Percentiles rank a stretch among this genome's conserved stretches.
phyloP scores from a whole-genome alignment of 1,140 invertebrate genomes.

The Pseudomyrmex cubaensis region DNA sequence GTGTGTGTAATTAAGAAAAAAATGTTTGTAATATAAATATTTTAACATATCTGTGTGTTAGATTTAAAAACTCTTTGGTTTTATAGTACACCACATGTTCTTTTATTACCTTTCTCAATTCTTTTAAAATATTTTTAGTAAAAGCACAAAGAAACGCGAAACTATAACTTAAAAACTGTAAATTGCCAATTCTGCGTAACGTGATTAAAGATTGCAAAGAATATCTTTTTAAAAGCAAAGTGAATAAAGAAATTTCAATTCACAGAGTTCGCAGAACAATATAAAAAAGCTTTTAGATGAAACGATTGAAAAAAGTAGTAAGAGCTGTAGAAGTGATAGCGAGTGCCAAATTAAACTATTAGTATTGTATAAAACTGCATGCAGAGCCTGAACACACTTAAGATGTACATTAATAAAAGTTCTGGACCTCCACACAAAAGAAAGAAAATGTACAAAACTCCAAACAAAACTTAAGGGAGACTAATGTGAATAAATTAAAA shows the following conservation, averaged over 20 bases:
- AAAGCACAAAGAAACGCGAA: conserved; percentile 29
- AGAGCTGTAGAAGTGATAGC: conserved; percentile 35
- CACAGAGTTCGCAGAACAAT: conserved; percentile 31
- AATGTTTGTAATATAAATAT: not conserved
- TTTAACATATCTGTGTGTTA: not conserved
- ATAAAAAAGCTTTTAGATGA: conserved; percentile 34
- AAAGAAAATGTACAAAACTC: conserved; percentile 11
- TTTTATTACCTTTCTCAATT: not conserved
- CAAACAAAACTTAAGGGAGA: conserved; percentile 31
- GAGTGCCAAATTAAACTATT: conserved; percentile 44
- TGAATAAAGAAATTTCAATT: conserved; percentile 5
- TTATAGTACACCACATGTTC: not conserved
- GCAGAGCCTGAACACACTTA: conserved; percentile 62
- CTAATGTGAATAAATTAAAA: conserved; percentile 13
- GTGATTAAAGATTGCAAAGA: conserved; percentile 4
- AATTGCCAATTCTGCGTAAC: conserved; percentile 19
- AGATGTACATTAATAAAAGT: conserved; percentile 55
- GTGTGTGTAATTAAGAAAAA: no score
- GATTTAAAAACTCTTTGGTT: not conserved
- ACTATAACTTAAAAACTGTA: conserved; percentile 13
- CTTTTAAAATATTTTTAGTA: conserved; percentile 9
- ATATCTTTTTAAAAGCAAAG: conserved; percentile 37
- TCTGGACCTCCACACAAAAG: conserved; percentile 67
- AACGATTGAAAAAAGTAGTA: conserved; percentile 14
- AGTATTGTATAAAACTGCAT: conserved; percentile 57